Evolutionary conservation across 2,888 invertebrate genomes (phyloP), one percentile per base, ranked within the genome.

Genomic region (Anthophora plumipes): DNA sequence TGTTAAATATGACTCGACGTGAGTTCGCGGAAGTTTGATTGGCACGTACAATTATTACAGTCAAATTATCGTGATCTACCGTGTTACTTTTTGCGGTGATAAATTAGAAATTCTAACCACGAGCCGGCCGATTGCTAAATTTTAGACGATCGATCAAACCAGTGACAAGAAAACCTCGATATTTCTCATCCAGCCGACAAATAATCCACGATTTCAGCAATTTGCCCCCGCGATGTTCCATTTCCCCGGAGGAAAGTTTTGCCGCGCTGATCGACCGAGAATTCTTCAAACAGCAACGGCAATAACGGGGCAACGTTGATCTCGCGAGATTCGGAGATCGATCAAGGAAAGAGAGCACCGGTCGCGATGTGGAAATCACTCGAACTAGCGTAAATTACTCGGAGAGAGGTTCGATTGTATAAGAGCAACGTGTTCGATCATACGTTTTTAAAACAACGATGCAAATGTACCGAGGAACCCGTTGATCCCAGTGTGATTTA

Each of bases 401-500:
- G 60, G n/a, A n/a, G n/a, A 55, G 75, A 77, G n/a, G 64, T 77
- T 74, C 74, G 84, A 79, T 85, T 75, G 69, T 77, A 81, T n/a
- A n/a, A 7, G 73, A 57, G 55, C 60, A 82, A 79, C 77, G 83
- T 76, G 81, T 74, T 84, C 71, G 78, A 69, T 71, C 80, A 75
- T 83, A 83, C 84, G 75, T 85, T 89, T n/a, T 85, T 84, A 84
- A 85, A 86, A 82, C 78, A 84, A 77, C 86, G 91, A 90, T 89
- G 89, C 87, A 88, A 90, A 89, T 82, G 86, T 82, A 78, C 77
- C n/a, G 31, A 31, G 84, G 88, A 89, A 46, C 88, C 83, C 85
- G 88, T 89, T 89, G 89, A 90, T 90, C 89, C 87, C 80, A n/a
- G 81, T 82, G 88, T 89, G 90, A 91, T 90, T 90, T 90, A 90